Evolutionary conservation across 1,140 invertebrate species (phyloP).

Genomic region (Drosophila dunni): DNA sequence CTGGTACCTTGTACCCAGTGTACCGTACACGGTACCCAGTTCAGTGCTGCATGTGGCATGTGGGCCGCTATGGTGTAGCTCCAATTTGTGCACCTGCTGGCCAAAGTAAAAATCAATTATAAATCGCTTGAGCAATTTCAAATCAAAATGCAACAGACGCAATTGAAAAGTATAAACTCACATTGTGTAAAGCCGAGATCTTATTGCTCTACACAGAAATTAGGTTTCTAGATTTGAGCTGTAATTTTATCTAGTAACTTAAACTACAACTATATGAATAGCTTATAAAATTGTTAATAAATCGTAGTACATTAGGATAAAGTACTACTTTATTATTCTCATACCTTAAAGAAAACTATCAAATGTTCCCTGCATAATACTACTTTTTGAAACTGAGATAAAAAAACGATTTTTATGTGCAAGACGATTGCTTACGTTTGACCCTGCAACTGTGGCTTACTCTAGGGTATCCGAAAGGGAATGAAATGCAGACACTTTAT

Average conservation of each 20-base stretch:
- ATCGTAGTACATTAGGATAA: too few species aligned
- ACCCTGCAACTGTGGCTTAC: not conserved
- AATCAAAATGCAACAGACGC: constrained; percentile 36
- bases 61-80: constrained; percentile 35
- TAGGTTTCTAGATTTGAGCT: too few species aligned
- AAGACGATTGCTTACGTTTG: too few species aligned
- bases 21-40: not conserved
- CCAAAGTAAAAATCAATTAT: constrained; percentile 67
- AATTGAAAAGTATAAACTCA: not conserved
- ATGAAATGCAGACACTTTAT: not conserved
- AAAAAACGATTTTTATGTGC: too few species aligned
- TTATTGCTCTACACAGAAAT: not conserved
- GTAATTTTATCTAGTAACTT: too few species aligned
- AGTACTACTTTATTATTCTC: too few species aligned
- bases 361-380: too few species aligned
- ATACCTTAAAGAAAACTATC: too few species aligned
- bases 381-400: too few species aligned
- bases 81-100: constrained; percentile 69
- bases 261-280: too few species aligned
- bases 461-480: not conserved
- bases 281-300: too few species aligned
- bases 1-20: not conserved
- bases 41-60: constrained; percentile 20
- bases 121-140: constrained; percentile 44
- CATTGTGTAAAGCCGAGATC: not conserved